Evolutionary conservation across 2,797 vertebrate genomes (phyloP), one percentile per base, ranked within the genome.

Genomic region (Hapalemur alaotrensis): DNA sequence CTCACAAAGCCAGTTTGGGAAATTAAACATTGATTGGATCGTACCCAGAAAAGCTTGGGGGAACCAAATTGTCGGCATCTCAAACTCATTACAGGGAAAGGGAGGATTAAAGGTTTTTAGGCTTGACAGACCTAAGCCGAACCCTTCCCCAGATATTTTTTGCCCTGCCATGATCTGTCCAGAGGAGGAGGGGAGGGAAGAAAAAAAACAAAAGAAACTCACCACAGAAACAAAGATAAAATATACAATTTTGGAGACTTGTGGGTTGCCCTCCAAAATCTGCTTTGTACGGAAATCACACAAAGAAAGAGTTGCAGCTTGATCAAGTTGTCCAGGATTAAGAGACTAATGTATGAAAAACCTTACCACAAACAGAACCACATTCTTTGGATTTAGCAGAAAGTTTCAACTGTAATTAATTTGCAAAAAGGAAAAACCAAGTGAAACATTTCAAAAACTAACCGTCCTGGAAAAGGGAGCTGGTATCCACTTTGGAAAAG

Each of bases 1-100:
- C 93, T 98, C 95, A 83, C 67, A 95, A 89, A 92, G 43, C 57
- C 69, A 91, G 70, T 97, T 94, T 96, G 5, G 63, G 92, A 97
- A 98, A 97, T 97, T 97, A 98, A 97, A 91, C 89, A 93, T 96
- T 93, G 91, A 97, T 97, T 98, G 85, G 73, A 86, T 89, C 86
- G 9, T 52, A 96, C 59, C 14, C 85, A 96, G 94, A 90, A 98
- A 98, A 94, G 28, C 94, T 94, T 88, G 89, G 93, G 86, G 94
- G 80, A 41, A 95, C 78, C 97, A 96, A 91, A 81, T 78, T 82
- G 72, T 59, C 67, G 43, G 54, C 41, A 5, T 73, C 96, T 96
- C 91, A 98, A 95, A 95, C 46, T 95, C 83, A 89, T 98, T 97
- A 95, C 69, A 46, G 94, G 57, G n/a, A 97, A 96, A 28, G n/a